phyloP scores from a whole-genome alignment of 2,797 vertebrate genomes.

The Halcyon leucocephala region DNA sequence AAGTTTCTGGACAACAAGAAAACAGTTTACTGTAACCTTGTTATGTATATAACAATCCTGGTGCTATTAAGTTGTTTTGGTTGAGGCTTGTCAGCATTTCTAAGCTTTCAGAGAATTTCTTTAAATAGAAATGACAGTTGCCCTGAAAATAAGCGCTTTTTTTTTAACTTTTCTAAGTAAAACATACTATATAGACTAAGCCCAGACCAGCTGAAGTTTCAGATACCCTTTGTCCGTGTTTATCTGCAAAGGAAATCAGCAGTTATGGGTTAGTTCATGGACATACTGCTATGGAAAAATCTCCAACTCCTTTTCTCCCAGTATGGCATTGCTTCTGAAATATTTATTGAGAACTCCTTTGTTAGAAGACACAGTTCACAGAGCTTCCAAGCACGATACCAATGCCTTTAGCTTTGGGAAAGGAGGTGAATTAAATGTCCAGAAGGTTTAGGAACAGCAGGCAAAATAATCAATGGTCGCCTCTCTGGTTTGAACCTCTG shows the following conservation, averaged over 20 bases:
- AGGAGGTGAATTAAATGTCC: background rate
- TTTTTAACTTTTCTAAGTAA: background rate
- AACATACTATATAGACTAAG: background rate
- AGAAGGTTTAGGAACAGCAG: background rate
- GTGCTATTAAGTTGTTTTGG: background rate
- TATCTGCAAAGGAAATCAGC: background rate
- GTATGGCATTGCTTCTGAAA: background rate
- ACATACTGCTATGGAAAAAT: background rate
- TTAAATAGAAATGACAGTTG: background rate
- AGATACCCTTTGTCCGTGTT: background rate
- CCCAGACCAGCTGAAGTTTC: background rate
- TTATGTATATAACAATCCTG: background rate
- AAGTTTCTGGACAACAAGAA: background rate
- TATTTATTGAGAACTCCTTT: background rate
- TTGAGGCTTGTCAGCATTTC: background rate
- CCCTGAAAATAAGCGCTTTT: background rate
- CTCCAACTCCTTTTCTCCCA: background rate
- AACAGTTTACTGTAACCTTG: background rate
- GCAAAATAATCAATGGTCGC: background rate
- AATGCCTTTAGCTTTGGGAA: background rate
- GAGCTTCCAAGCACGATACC: background rate
- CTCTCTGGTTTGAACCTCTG: background rate
- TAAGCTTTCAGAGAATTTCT: background rate
- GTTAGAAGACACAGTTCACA: background rate
- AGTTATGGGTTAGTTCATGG: background rate